These are phyloP conservation scores for Leptinotarsa peninsularis DNA, from an alignment of 2,888 invertebrate species.

Conservation along the genomic window DNA sequence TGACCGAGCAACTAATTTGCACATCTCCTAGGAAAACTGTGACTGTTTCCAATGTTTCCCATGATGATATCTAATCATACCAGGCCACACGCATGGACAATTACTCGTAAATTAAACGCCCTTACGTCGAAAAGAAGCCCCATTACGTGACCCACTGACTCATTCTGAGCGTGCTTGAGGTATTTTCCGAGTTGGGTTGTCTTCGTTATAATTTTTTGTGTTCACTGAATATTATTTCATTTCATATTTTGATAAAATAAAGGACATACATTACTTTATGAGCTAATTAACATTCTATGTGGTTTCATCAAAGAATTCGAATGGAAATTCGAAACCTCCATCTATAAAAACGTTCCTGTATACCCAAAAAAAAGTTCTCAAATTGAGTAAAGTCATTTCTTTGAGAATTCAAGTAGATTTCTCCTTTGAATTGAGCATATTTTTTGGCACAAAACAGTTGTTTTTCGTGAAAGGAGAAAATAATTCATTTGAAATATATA, in stretches of 20 bases:
- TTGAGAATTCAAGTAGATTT: background rate
- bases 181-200: background rate
- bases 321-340: too few relatives aligned
- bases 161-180: conserved; percentile 22
- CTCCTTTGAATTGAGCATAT: background rate
- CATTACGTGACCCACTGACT: conserved; percentile 49
- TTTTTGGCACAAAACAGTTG: background rate
- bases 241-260: too few relatives aligned
- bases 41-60: conserved; percentile 55
- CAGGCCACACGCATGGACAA: conserved; percentile 57
- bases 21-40: conserved; percentile 62
- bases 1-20: conserved; percentile 58
- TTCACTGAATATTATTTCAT: too few relatives aligned
- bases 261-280: too few relatives aligned
- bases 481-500: background rate
- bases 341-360: too few relatives aligned
- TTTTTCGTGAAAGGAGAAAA: background rate
- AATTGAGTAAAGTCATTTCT: background rate
- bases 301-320: too few relatives aligned
- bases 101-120: conserved; percentile 60
- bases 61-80: conserved; percentile 62
- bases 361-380: background rate
- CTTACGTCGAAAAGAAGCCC: conserved; percentile 55
- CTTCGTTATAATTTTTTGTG: background rate
- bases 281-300: too few relatives aligned